Evolutionary conservation across 1,140 invertebrate genomes (phyloP).

Genomic region (Hyles vespertilio): DNA sequence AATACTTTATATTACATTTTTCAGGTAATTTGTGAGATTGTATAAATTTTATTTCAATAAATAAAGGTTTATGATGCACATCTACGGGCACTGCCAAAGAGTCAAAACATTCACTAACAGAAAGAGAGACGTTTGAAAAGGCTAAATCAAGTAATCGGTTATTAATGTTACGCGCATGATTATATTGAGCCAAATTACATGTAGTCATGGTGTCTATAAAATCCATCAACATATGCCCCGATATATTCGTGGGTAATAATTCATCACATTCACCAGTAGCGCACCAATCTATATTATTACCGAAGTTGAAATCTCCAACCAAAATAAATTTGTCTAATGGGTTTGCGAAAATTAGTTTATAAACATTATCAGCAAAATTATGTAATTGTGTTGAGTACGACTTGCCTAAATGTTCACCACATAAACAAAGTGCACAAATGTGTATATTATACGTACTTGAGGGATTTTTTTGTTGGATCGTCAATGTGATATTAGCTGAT

Average conservation of each 20-base stretch:
- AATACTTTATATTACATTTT: not conserved
- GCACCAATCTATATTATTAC: not conserved
- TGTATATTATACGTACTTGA: slow-evolving; percentile 9
- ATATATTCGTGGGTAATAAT: not conserved
- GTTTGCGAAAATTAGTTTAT: slow-evolving; percentile 1
- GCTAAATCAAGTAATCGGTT: too few relatives aligned
- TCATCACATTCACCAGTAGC: not conserved
- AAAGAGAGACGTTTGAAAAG: not conserved
- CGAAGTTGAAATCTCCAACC: slow-evolving; percentile 6
- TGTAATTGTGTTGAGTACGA: slow-evolving; percentile 12
- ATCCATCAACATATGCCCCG: not conserved
- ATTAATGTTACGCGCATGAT: too few relatives aligned
- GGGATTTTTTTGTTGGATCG: slow-evolving; percentile 3
- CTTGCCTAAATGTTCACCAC: slow-evolving; percentile 16
- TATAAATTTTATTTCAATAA: not conserved
- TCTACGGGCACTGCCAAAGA: slow-evolving; percentile 5
- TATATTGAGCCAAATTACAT: too few relatives aligned
- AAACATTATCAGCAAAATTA: slow-evolving; percentile 14
- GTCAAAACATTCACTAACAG: slow-evolving; percentile 7
- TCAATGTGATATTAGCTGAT: slow-evolving; percentile 7
- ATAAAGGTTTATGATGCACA: slow-evolving; percentile 1
- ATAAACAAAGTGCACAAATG: slow-evolving; percentile 22
- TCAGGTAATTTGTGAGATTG: not conserved
- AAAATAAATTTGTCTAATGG: slow-evolving; percentile 13
- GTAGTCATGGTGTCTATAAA: slow-evolving; percentile 5